These are phyloP conservation scores for Congeria kusceri DNA, from an alignment of 2,888 invertebrate species.

Conservation along the genomic window DNA sequence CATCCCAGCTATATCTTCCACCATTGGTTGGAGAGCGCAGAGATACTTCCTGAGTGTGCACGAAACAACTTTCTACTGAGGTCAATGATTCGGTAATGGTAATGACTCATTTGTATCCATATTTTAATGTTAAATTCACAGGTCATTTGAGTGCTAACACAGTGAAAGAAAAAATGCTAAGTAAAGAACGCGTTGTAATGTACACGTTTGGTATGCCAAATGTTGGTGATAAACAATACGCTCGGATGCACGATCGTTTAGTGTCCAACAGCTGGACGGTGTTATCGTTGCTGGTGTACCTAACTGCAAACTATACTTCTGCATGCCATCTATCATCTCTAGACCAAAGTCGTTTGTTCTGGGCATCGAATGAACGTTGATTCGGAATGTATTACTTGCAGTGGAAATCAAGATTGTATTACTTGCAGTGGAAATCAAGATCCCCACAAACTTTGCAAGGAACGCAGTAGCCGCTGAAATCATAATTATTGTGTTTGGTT, in stretches of 20 bases:
- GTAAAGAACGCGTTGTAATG: conserved; percentile 30
- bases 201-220: conserved; percentile 63
- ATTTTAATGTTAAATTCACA: conserved; percentile 44
- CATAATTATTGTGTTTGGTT: neutral
- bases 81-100: conserved; percentile 16
- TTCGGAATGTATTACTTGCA: conserved; percentile 42
- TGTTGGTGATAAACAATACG: conserved; percentile 51
- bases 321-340: conserved; percentile 45
- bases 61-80: conserved; percentile 26
- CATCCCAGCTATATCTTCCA: conserved; percentile 18
- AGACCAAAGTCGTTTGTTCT: conserved; percentile 43
- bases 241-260: conserved; percentile 37
- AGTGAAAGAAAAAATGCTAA: conserved; percentile 41
- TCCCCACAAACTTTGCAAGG: conserved; percentile 24
- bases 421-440: no score
- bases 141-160: conserved; percentile 56
- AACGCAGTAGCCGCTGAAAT: neutral
- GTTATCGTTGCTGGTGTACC: conserved; percentile 52
- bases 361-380: conserved; percentile 25
- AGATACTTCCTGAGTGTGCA: conserved; percentile 49
- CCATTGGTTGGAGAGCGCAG: conserved; percentile 50
- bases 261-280: conserved; percentile 55
- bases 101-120: conserved; percentile 32
- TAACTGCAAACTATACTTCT: conserved; percentile 26
- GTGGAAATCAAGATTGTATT: conserved; percentile 46